Evolutionary conservation across 2,888 invertebrate species (phyloP).

Genomic region (Drosophila suboccidentalis): DNA sequence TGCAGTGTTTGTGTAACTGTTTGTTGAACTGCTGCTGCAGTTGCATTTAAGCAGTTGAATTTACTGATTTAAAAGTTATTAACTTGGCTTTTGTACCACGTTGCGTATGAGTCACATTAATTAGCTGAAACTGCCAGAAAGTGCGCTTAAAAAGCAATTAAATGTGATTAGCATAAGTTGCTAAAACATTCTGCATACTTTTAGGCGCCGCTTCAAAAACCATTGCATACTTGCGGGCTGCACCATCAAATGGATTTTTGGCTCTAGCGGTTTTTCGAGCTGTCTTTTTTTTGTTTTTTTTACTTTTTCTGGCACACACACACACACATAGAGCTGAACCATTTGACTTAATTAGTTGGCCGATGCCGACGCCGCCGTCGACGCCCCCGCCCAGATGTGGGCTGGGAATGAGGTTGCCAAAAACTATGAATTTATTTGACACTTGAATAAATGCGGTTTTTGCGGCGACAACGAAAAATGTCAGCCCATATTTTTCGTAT

Average conservation of each 20-base stretch:
- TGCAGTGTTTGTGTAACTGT: conserved; percentile 23
- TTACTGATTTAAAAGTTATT: conserved; percentile 39
- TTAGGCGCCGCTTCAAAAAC: conserved; percentile 38
- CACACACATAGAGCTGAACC: conserved; percentile 41
- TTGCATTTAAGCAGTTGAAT: conserved; percentile 23
- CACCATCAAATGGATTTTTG: conserved; percentile 36
- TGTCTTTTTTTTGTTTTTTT: conserved; percentile 6
- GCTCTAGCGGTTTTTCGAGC: conserved; percentile 28
- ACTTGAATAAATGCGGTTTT: conserved; percentile 83
- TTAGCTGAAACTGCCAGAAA: conserved; percentile 70
- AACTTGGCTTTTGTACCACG: conserved; percentile 39
- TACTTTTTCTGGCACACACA: conserved; percentile 33
- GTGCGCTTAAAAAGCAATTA: conserved; percentile 84
- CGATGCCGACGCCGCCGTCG: conserved; percentile 38
- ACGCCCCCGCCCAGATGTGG: conserved; percentile 37
- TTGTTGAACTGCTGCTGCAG: conserved; percentile 22
- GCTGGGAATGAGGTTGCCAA: conserved; percentile 31
- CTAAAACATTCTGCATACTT: conserved; percentile 42
- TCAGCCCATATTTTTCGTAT: conserved; percentile 58
- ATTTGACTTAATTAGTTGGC: conserved; percentile 84
- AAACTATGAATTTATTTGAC: conserved; percentile 84
- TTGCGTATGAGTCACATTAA: conserved; percentile 73
- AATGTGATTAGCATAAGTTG: conserved; percentile 82
- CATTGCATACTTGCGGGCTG: conserved; percentile 63
- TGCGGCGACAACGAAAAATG: conserved; percentile 73